Percentiles rank a stretch among this genome's conserved stretches.
phyloP scores from a whole-genome alignment of 2,888 invertebrate species.

The Lasioglossum calceatum region DNA sequence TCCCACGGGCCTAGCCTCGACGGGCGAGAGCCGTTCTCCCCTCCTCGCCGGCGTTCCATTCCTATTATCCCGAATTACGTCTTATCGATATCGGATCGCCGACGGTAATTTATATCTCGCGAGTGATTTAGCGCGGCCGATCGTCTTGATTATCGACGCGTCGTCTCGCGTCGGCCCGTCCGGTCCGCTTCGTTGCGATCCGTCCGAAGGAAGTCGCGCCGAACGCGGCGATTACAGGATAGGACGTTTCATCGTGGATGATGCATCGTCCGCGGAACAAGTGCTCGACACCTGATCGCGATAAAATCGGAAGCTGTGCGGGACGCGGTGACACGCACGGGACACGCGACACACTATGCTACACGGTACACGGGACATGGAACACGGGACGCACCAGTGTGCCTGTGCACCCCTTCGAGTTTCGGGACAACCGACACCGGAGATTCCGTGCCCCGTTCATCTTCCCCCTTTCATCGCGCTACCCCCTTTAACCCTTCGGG shows the following conservation, averaged over 20 bases:
- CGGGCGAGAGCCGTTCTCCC: conserved; percentile 13
- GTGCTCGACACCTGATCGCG: conserved; percentile 38
- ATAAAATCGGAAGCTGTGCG: neutral
- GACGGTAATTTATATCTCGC: conserved; percentile 73
- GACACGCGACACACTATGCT: conserved; percentile 11
- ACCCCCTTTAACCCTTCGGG: neutral
- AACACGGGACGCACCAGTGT: neutral
- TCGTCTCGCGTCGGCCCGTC: conserved; percentile 23
- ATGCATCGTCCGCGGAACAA: conserved; percentile 21
- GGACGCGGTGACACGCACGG: conserved; percentile 2
- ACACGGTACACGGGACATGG: neutral
- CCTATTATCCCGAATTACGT: conserved; percentile 75
- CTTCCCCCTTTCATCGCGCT: neutral
- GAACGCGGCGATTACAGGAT: neutral
- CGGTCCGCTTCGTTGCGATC: neutral
- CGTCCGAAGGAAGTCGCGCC: neutral
- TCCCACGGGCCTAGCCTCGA: conserved; percentile 51
- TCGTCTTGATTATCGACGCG: conserved; percentile 49
- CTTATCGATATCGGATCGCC: conserved; percentile 77
- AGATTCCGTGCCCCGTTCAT: conserved; percentile 1
- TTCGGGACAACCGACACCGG: conserved; percentile 12
- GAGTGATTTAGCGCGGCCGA: conserved; percentile 66
- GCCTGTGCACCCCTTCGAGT: conserved; percentile 34
- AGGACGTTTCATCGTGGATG: neutral
- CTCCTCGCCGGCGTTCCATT: conserved; percentile 11